Evolutionary conservation across 2,888 invertebrate genomes (phyloP), one percentile per base, ranked within the genome.

Genomic region (Xestia ashworthii): DNA sequence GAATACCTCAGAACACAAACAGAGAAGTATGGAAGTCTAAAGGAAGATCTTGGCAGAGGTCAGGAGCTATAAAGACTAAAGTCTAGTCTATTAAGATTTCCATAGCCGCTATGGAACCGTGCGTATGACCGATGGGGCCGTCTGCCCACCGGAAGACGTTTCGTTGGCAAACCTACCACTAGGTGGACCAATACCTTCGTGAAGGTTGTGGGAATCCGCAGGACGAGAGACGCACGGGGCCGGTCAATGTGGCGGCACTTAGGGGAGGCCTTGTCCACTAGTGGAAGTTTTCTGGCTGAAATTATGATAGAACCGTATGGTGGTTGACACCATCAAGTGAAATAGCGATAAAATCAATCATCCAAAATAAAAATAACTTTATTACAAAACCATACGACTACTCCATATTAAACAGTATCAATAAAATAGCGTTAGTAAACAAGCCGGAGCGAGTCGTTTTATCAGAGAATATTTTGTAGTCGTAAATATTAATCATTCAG

Each of bases 401-500:
- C 4, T 55, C 14, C 48, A 16, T 60, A 77, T 19, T 19, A 48
- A 71, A 38, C 1, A 22, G 8, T 60, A 73, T 38, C 65, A 65
- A 50, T 65, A 74, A 74, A 73, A 66, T 60, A 71, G 44, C 32
- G 16, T n/a, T 32, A 55, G 72, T 82, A 76, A 82, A 81, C 41
- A 76, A 81, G 78, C 11, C 11, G 4, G 64, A 19, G n/a, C n/a
- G 60, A 64, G 12, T 53, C 12, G 16, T 62, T 58, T 55, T 69
- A 80, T 80, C 74, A 65, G 5, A 50, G 41, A 44, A 74, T 77
- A 64, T 75, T 78, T 81, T 73, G n/a, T 22, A 38, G 41, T 44
- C 46, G 62, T 80, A 46, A 53, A 64, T 73, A 84, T 75, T 77
- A 82, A 86, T 82, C 70, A 78, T 74, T 74, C 19, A 14, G 82